Evolutionary conservation across 1,140 invertebrate genomes (phyloP).

Genomic region (Pristionchus pacificus): DNA sequence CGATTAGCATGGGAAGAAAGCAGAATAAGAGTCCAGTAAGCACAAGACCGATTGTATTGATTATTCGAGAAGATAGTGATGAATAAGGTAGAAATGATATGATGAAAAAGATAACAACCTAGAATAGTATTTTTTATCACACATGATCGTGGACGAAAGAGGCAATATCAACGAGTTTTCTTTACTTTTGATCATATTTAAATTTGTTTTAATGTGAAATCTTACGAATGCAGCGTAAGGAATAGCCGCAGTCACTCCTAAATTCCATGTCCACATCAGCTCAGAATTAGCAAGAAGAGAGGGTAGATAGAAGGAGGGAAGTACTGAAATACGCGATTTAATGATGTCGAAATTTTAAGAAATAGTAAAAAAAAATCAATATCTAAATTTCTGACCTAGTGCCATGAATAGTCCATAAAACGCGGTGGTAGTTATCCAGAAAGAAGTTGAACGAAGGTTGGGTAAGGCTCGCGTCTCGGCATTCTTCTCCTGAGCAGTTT

Average conservation of each 20-base stretch:
- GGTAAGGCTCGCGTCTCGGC: neutral
- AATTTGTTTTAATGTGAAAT: too few relatives aligned
- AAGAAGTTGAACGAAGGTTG: neutral
- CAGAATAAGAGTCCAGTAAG: neutral
- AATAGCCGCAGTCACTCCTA: neutral
- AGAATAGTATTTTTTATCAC: too few relatives aligned
- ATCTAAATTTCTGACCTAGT: too few relatives aligned
- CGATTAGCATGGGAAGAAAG: neutral
- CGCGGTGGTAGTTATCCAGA: neutral
- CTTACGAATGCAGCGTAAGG: neutral
- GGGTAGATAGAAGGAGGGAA: neutral
- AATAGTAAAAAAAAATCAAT: too few relatives aligned
- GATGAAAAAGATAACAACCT: neutral
- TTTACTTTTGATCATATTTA: neutral
- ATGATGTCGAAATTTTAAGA: too few relatives aligned
- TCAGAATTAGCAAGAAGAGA: neutral
- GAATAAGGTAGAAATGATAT: neutral
- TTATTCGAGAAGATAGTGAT: neutral
- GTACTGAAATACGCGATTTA: too few relatives aligned
- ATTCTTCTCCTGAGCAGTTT: neutral
- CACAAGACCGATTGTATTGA: neutral
- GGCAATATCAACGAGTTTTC: neutral
- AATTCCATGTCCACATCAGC: neutral
- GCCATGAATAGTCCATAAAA: neutral
- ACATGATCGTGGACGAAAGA: too few relatives aligned